Conservation (phyloP, 1,140 invertebrate species). For the Atopsyche davidsoni region DNA sequence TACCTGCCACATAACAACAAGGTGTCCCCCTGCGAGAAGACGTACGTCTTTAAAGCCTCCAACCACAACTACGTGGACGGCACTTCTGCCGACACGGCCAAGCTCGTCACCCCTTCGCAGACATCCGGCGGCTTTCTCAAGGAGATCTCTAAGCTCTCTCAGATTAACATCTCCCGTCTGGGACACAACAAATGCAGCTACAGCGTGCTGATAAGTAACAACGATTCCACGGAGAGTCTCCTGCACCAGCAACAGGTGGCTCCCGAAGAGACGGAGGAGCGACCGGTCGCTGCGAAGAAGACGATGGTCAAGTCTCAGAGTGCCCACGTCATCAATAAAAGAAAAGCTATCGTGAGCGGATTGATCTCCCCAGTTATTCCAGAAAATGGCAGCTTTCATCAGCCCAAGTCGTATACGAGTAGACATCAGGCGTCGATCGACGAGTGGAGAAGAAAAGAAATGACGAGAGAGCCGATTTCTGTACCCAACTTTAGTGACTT, state of each 20-base stretch:
- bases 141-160: slow-evolving; percentile 68
- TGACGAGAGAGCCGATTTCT: slow-evolving; percentile 66
- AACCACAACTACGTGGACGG: slow-evolving; percentile 41
- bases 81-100: slow-evolving; percentile 3
- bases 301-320: slow-evolving; percentile 59
- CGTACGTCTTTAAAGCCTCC: slow-evolving; percentile 40
- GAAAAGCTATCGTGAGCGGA: slow-evolving; percentile 29
- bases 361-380: slow-evolving; percentile 33
- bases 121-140: slow-evolving; percentile 52
- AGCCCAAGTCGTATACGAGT: slow-evolving; percentile 14
- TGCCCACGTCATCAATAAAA: slow-evolving; percentile 53
- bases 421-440: slow-evolving; percentile 28
- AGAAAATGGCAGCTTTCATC: slow-evolving; percentile 30
- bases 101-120: no score
- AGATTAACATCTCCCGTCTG: slow-evolving; percentile 63
- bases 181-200: slow-evolving; percentile 65
- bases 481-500: slow-evolving; percentile 68
- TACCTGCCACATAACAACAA: slow-evolving; percentile 39
- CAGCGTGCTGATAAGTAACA: slow-evolving; percentile 59
- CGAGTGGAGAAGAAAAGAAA: slow-evolving; percentile 36
- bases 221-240: slow-evolving; percentile 65
- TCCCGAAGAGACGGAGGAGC: slow-evolving; percentile 31
- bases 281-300: slow-evolving; percentile 27
- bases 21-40: slow-evolving; percentile 38
- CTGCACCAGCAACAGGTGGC: slow-evolving; percentile 36